phyloP scores from a whole-genome alignment of 92 coral and sea anemone genomes.

The Palythoa grandiflora region DNA sequence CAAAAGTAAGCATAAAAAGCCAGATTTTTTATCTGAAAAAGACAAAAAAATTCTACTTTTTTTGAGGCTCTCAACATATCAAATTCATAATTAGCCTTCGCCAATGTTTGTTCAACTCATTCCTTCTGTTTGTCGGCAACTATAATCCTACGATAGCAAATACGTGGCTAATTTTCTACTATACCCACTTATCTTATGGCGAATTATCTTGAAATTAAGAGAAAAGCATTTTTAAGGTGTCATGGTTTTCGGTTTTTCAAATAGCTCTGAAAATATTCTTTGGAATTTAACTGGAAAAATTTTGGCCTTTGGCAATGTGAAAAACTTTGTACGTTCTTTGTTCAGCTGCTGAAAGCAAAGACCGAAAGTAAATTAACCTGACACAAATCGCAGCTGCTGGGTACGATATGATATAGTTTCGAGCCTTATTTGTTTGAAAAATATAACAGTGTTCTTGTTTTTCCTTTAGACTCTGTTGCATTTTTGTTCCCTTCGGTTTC shows the following conservation, averaged over 20 bases:
- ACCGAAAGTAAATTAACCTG: not conserved
- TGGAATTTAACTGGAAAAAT: not conserved
- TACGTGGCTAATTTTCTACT: not conserved
- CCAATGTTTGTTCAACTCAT: not conserved
- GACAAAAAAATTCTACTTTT: not conserved
- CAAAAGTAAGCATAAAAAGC: not conserved
- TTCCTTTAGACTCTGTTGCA: not conserved
- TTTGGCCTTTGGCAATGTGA: not conserved
- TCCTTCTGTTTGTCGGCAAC: not conserved
- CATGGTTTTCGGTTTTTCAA: not conserved
- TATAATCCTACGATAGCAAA: not conserved
- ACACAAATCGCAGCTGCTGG: not conserved
- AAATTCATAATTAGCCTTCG: not conserved
- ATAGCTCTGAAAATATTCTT: not conserved
- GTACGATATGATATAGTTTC: not conserved
- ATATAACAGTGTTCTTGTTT: not conserved
- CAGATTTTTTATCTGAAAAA: not conserved
- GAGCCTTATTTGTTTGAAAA: not conserved
- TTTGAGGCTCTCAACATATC: no score
- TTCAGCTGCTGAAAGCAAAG: not conserved
- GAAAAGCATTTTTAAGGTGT: not conserved
- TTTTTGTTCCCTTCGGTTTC: no score
- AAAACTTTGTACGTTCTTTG: not conserved
- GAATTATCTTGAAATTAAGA: not conserved
- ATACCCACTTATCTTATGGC: not conserved